These are phyloP conservation scores for Glandiceps talaboti DNA, from an alignment of 53 echinoderm and acorn worm genomes.

Conservation along the genomic window DNA sequence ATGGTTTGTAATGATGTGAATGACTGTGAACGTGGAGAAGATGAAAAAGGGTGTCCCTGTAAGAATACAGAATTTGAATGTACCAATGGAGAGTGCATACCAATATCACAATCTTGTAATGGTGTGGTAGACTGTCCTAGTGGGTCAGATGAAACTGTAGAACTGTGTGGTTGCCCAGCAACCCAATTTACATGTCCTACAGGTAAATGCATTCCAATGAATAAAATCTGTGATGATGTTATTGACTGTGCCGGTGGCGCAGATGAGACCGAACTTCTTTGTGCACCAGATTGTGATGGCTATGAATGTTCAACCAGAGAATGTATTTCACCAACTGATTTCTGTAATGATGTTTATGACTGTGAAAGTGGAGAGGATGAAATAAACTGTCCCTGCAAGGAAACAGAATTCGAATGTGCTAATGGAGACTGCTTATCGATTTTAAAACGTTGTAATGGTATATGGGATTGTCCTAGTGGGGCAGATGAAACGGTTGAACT, in stretches of 20 bases:
- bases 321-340: background rate
- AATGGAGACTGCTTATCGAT: background rate
- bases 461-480: background rate
- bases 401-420: background rate
- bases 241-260: background rate
- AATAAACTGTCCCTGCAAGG: background rate
- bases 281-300: background rate
- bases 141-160: too few species aligned
- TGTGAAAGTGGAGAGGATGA: background rate
- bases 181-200: background rate
- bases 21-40: background rate
- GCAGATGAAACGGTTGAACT: background rate
- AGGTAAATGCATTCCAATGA: background rate
- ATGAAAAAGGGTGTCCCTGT: background rate
- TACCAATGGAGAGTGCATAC: too few species aligned
- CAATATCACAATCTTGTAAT: too few species aligned
- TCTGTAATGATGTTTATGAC: background rate
- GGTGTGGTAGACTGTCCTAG: too few species aligned
- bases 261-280: background rate
- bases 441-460: background rate
- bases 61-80: background rate
- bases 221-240: background rate
- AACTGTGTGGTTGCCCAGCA: background rate
- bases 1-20: background rate
- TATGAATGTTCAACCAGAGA: background rate